Evolutionary conservation across 2,797 vertebrate genomes (phyloP).

Genomic region (Dendrocincla tyrannina): DNA sequence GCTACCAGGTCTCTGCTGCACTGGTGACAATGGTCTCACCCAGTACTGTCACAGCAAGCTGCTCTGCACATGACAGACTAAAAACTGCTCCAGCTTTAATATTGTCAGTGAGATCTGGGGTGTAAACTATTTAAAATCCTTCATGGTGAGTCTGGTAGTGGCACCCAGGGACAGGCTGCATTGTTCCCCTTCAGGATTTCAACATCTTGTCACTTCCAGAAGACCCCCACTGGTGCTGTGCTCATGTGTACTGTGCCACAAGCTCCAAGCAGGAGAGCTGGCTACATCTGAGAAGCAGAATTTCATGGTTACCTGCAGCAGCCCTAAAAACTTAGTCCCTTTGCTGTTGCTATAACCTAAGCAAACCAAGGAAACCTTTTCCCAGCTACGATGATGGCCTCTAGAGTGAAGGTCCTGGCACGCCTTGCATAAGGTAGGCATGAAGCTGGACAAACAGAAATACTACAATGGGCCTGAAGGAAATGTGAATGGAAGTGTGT

Average conservation of each 20-base stretch:
- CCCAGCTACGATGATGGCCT: not conserved
- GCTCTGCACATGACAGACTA: not conserved
- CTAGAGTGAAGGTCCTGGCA: not conserved
- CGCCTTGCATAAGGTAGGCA: rapidly evolving
- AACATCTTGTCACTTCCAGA: not conserved
- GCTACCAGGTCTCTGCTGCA: not conserved
- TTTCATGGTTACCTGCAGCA: not conserved
- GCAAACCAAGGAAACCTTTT: not conserved
- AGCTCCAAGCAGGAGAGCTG: not conserved
- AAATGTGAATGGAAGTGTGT: not conserved
- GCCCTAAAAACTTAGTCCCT: not conserved
- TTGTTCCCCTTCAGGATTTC: not conserved
- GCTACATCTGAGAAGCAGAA: not conserved
- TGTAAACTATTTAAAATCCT: not conserved
- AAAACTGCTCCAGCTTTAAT: not conserved
- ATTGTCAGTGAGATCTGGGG: not conserved
- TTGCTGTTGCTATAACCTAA: not conserved
- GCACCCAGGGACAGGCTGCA: not conserved
- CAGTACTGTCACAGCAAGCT: not conserved
- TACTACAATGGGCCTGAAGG: not conserved
- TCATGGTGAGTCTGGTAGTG: not conserved
- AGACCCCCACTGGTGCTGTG: rapidly evolving
- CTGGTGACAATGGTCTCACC: not conserved
- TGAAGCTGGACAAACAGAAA: not conserved
- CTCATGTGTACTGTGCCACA: rapidly evolving